Conservation (phyloP, 2,797 vertebrate genomes). For the Dermochelys coriacea region DNA sequence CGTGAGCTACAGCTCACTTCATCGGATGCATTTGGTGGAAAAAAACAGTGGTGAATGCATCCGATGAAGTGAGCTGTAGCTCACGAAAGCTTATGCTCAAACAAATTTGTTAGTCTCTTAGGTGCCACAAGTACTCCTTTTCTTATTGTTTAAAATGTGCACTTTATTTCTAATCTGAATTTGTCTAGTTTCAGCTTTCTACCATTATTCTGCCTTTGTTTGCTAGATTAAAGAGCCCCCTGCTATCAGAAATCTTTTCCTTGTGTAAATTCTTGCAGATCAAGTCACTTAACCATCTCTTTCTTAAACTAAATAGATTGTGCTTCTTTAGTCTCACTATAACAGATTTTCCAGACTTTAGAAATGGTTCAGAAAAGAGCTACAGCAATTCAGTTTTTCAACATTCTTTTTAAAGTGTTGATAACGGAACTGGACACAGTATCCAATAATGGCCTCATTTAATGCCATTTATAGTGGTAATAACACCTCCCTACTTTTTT, state of each 20-base stretch:
- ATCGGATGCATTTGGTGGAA: too few relatives aligned
- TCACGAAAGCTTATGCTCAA: too few relatives aligned
- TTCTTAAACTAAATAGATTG: neutral
- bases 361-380: neutral
- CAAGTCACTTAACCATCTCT: neutral
- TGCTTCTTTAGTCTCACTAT: neutral
- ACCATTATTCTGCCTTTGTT: neutral
- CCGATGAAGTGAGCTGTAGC: too few relatives aligned
- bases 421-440: neutral
- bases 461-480: neutral
- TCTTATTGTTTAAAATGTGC: neutral
- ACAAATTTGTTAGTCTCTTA: too few relatives aligned
- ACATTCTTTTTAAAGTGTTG: neutral
- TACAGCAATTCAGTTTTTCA: neutral
- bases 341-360: neutral
- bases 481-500: neutral
- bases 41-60: too few relatives aligned
- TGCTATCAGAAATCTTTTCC: neutral
- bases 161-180: neutral
- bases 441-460: neutral
- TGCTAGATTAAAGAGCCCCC: neutral
- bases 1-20: too few relatives aligned
- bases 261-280: neutral
- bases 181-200: neutral
- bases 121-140: too few relatives aligned